Percentiles rank a stretch among this genome's conserved stretches.
Conservation (phyloP, 2,113 vertebrate species). For the Lepisosteus osseus region DNA sequence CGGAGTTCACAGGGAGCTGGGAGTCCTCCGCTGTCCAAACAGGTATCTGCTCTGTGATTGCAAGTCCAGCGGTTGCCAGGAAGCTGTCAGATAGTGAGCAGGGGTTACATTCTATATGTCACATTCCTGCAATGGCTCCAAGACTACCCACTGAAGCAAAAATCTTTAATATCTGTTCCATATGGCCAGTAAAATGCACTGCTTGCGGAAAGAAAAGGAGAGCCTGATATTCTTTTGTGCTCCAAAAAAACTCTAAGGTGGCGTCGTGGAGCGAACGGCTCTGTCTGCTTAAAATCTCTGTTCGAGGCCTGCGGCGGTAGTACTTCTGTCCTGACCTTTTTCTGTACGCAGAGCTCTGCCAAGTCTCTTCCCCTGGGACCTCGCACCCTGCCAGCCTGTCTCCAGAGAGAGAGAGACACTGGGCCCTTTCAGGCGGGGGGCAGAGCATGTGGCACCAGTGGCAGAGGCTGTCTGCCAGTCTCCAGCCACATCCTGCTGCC, state of each 20-base stretch:
- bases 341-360: too few relatives aligned
- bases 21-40: conserved; percentile 82
- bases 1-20: conserved; percentile 87
- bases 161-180: conserved; percentile 76
- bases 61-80: conserved; percentile 41
- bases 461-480: too few relatives aligned
- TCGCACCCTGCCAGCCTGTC: too few relatives aligned
- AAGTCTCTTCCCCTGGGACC: too few relatives aligned
- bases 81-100: conserved; percentile 51
- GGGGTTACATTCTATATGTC: conserved; percentile 50
- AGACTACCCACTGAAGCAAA: conserved; percentile 53
- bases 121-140: conserved; percentile 59
- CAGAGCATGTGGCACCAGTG: neutral
- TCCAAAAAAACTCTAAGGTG: conserved; percentile 36
- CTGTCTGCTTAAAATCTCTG: neutral
- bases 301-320: neutral
- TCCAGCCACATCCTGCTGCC: too few relatives aligned
- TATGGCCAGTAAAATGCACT: conserved; percentile 70
- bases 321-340: too few relatives aligned
- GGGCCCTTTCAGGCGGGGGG: neutral
- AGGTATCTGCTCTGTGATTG: conserved; percentile 66
- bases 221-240: conserved; percentile 49
- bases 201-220: conserved; percentile 51
- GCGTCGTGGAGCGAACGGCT: neutral
- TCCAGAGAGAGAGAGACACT: neutral